Evolutionary conservation across 2,797 vertebrate genomes (phyloP).

Genomic region (Apogon hyalosoma): DNA sequence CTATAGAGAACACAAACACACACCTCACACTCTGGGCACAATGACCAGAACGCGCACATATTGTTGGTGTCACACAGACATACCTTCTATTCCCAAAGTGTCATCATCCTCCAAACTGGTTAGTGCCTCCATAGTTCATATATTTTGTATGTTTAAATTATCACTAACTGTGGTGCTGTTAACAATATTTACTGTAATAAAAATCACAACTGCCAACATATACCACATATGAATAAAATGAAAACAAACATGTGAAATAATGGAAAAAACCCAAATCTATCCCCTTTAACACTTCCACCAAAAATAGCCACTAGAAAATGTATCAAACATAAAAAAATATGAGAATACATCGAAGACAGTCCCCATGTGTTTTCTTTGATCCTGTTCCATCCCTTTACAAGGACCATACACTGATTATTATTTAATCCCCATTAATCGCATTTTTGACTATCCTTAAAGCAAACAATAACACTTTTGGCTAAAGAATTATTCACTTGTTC

Average conservation of each 20-base stretch:
- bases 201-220: slow-evolving; percentile 34
- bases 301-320: slow-evolving; percentile 52
- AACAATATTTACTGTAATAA: slow-evolving; percentile 39
- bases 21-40: slow-evolving; percentile 49
- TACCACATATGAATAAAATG: slow-evolving; percentile 41
- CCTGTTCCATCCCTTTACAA: slow-evolving; percentile 48
- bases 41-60: slow-evolving; percentile 57
- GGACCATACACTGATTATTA: slow-evolving; percentile 49
- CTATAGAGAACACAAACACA: slow-evolving; percentile 67
- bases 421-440: slow-evolving; percentile 46
- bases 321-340: slow-evolving; percentile 53
- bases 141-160: slow-evolving; percentile 33
- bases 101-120: slow-evolving; percentile 46
- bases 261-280: slow-evolving; percentile 49
- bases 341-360: slow-evolving; percentile 40
- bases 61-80: slow-evolving; percentile 61
- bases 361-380: slow-evolving; percentile 64
- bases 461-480: slow-evolving; percentile 32
- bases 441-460: slow-evolving; percentile 37
- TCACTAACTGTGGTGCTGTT: slow-evolving; percentile 32
- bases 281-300: slow-evolving; percentile 52
- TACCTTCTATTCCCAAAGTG: slow-evolving; percentile 45
- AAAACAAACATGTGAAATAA: slow-evolving; percentile 58
- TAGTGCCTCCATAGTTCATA: slow-evolving; percentile 41
- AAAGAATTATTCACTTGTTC: slow-evolving; percentile 28